A percentile compares a stretch with the other conserved stretches of the same genome.
Conservation (phyloP, 2,888 invertebrate species). For the Athalia cordata region DNA sequence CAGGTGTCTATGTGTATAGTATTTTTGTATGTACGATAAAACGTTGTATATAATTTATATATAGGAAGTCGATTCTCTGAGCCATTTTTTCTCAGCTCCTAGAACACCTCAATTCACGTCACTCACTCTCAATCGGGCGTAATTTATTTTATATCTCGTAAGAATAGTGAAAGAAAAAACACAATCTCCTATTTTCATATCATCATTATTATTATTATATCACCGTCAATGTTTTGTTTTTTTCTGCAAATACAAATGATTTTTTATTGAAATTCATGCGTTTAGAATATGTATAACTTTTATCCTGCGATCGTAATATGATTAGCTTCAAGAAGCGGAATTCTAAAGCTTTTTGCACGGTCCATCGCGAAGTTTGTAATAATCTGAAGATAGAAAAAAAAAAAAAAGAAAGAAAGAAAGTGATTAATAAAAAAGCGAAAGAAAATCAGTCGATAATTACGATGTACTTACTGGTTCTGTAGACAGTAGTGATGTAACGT, state of each 20-base stretch:
- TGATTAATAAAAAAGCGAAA: neutral
- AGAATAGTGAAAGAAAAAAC: no score
- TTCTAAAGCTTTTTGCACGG: conserved; percentile 50
- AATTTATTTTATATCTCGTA: no score
- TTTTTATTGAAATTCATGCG: no score
- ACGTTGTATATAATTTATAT: neutral
- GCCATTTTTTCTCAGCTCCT: neutral
- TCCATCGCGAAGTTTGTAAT: conserved; percentile 67
- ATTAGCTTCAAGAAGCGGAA: neutral
- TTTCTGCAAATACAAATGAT: no score
- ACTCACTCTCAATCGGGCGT: neutral
- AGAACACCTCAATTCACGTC: conserved; percentile 18
- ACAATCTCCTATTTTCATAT: no score
- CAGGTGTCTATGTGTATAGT: no score
- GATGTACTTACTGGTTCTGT: conserved; percentile 62
- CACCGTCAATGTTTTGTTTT: no score
- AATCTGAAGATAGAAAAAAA: conserved; percentile 58
- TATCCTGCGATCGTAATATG: no score
- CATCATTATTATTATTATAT: no score
- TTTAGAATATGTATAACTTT: no score
- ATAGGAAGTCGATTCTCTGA: conserved; percentile 17
- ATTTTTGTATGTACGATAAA: no score
- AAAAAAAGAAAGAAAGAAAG: conserved; percentile 7
- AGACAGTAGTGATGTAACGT: conserved; percentile 52
- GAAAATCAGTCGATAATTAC: neutral